Conservation (phyloP, 2,113 vertebrate species). For the Glaucomys volans region DNA sequence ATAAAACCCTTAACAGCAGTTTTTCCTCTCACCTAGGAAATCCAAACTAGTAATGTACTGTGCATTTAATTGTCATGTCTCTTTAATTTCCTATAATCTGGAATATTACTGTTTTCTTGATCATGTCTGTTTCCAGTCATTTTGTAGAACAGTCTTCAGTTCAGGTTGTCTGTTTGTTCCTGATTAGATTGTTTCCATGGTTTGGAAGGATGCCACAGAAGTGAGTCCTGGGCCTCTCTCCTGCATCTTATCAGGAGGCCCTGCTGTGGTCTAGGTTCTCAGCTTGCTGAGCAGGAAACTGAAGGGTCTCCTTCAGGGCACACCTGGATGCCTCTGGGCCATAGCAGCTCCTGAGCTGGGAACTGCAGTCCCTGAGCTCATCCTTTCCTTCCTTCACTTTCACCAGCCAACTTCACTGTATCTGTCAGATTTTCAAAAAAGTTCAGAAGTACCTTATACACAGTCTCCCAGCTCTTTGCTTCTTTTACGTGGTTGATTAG, state of each 20-base stretch:
- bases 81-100: neutral
- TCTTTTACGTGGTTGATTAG: neutral
- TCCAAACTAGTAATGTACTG: neutral
- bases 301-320: neutral
- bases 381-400: neutral
- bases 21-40: neutral
- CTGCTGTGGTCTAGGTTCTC: neutral
- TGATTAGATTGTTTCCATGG: neutral
- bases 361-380: neutral
- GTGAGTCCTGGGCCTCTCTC: neutral
- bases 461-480: neutral
- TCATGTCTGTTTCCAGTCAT: neutral
- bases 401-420: neutral
- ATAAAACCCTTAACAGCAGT: neutral
- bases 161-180: neutral
- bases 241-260: neutral
- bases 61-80: neutral
- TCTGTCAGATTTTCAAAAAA: neutral
- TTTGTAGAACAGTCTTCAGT: neutral
- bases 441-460: neutral
- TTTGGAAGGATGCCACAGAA: neutral
- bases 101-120: neutral
- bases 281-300: neutral
- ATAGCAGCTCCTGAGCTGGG: neutral
- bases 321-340: neutral